Conservation (phyloP, 1,140 invertebrate genomes). For the Oryctes rhinoceros region DNA sequence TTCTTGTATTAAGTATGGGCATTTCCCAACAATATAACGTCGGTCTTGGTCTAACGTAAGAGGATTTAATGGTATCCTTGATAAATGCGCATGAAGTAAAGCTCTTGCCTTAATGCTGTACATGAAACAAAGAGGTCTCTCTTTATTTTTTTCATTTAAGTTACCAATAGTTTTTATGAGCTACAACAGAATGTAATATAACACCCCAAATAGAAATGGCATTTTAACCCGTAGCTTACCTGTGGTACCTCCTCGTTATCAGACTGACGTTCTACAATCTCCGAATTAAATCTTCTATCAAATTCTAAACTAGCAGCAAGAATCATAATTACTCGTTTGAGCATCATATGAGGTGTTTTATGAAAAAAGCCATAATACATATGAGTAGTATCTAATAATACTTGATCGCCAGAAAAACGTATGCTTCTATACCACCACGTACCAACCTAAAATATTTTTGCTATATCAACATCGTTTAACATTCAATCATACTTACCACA, state of each 20-base stretch:
- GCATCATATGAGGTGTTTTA: constrained; percentile 93
- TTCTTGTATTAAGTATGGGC: constrained; percentile 96
- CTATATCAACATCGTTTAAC: not conserved
- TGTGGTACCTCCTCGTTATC: constrained; percentile 95
- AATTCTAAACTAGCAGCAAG: constrained; percentile 96
- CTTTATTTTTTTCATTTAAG: constrained; percentile 94
- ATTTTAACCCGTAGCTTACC: constrained; percentile 65
- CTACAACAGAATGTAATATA: constrained; percentile 63
- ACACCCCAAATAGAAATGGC: not conserved
- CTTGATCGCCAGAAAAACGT: constrained; percentile 94
- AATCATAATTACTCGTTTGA: constrained; percentile 96
- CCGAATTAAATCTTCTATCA: constrained; percentile 91
- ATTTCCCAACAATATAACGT: constrained; percentile 90
- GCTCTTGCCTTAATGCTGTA: constrained; percentile 97
- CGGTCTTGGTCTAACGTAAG: constrained; percentile 86
- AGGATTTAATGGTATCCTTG: constrained; percentile 80
- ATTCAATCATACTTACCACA: constrained; percentile 65
- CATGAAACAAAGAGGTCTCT: constrained; percentile 89
- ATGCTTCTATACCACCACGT: constrained; percentile 99
- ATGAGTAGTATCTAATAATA: constrained; percentile 93
- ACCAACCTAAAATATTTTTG: constrained; percentile 71
- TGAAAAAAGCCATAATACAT: constrained; percentile 96
- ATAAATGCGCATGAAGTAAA: constrained; percentile 93
- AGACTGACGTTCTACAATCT: constrained; percentile 90
- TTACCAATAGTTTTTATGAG: constrained; percentile 91